These are phyloP conservation scores for Myotis lucifugus DNA, from an alignment of 2,113 vertebrate species.

Conservation along the genomic window DNA sequence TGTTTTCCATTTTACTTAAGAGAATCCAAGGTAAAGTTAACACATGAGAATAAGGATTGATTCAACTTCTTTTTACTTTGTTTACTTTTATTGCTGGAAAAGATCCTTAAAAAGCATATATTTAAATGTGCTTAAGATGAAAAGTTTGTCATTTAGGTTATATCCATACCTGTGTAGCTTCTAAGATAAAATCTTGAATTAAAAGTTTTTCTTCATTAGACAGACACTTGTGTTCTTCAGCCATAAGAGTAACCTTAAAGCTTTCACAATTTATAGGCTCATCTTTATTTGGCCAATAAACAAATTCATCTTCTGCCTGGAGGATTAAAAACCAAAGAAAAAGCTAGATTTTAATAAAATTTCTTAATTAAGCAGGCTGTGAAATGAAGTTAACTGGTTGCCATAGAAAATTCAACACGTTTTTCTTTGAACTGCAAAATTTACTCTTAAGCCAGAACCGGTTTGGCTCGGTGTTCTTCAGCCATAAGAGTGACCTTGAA, in stretches of 20 bases:
- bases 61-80: neutral
- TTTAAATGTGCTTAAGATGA: neutral
- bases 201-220: slow-evolving; percentile 94
- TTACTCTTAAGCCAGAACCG: slow-evolving; percentile 18
- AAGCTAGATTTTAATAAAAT: slow-evolving; percentile 13
- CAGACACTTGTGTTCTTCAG: slow-evolving; percentile 91
- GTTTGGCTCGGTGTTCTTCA: too few species aligned
- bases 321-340: slow-evolving; percentile 53
- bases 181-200: slow-evolving; percentile 94
- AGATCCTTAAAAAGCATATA: neutral
- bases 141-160: slow-evolving; percentile 40
- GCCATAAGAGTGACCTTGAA: too few species aligned
- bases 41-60: neutral
- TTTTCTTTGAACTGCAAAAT: slow-evolving; percentile 23
- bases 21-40: neutral
- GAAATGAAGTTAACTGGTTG: slow-evolving; percentile 19
- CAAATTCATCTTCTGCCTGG: slow-evolving; percentile 89
- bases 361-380: neutral
- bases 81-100: slow-evolving; percentile 13
- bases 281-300: slow-evolving; percentile 93
- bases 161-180: slow-evolving; percentile 92
- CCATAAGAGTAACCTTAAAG: slow-evolving; percentile 93
- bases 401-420: neutral
- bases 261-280: slow-evolving; percentile 91
- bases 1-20: neutral